These are phyloP conservation scores for Apaloderma vittatum DNA, from an alignment of 2,113 vertebrate genomes.

Conservation along the genomic window DNA sequence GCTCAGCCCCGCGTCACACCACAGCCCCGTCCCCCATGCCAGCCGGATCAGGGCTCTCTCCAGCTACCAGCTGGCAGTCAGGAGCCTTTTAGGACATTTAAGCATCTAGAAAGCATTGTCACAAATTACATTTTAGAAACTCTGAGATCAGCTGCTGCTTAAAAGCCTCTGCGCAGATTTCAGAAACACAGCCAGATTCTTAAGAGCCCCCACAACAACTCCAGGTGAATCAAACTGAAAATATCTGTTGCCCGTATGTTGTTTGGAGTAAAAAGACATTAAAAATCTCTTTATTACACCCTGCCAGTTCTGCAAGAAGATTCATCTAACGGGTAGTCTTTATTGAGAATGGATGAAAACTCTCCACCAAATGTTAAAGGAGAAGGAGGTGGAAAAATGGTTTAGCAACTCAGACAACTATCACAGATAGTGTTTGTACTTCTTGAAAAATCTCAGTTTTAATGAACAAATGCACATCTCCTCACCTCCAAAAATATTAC, in stretches of 20 bases:
- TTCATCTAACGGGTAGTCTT: not conserved
- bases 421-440: not conserved
- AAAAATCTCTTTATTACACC: not conserved
- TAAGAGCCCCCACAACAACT: not conserved
- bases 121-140: not conserved
- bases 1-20: fast-evolving
- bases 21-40: fast-evolving
- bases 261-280: not conserved
- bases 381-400: not conserved
- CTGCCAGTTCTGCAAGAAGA: not conserved
- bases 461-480: not conserved
- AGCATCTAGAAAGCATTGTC: not conserved
- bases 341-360: not conserved
- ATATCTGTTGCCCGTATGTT: not conserved
- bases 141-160: not conserved
- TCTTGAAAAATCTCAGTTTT: not conserved
- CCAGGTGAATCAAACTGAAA: not conserved
- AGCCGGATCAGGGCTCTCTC: not conserved
- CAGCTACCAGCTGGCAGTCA: fast-evolving
- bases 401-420: not conserved
- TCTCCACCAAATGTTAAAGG: not conserved
- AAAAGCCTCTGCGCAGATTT: not conserved
- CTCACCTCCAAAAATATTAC: not conserved
- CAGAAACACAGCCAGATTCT: not conserved
- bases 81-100: not conserved